Evolutionary conservation across 2,888 invertebrate species (phyloP).

Genomic region (Drosophila limbata): DNA sequence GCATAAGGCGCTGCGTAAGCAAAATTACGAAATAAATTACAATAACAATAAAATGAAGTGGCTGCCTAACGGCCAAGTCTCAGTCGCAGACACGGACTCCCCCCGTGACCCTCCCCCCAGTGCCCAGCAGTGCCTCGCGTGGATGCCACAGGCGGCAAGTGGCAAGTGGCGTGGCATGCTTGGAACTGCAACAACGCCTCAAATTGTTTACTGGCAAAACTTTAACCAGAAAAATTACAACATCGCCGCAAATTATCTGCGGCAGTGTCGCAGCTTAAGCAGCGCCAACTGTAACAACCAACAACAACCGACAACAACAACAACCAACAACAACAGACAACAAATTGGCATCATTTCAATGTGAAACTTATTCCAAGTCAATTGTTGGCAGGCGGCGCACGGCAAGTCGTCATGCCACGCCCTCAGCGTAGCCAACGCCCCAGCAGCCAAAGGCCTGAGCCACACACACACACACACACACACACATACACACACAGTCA

Average conservation of each 20-base stretch:
- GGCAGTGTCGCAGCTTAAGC: constrained; percentile 61
- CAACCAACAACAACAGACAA: constrained; percentile 41
- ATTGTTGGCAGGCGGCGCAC: constrained; percentile 66
- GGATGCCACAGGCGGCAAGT: neutral
- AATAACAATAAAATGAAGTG: constrained; percentile 69
- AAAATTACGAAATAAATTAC: constrained; percentile 61
- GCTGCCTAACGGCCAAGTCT: constrained; percentile 48
- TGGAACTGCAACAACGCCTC: constrained; percentile 49
- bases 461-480: constrained; percentile 32
- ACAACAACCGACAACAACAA: constrained; percentile 37
- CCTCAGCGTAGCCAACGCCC: constrained; percentile 35
- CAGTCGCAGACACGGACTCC: neutral
- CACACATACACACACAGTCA: constrained; percentile 19
- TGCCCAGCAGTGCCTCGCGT: neutral
- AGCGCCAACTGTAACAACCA: constrained; percentile 36
- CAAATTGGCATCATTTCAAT: constrained; percentile 77
- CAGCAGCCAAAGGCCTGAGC: constrained; percentile 16
- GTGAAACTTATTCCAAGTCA: constrained; percentile 76
- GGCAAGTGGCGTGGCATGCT: constrained; percentile 19
- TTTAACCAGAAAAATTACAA: constrained; percentile 64
- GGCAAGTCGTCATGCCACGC: constrained; percentile 54
- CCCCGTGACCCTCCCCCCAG: neutral
- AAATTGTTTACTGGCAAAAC: constrained; percentile 61
- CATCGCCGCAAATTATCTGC: constrained; percentile 67
- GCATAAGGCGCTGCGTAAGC: constrained; percentile 57